Base-by-base conservation (phyloP, 2,888 invertebrate genomes). In the Corbicula japonica region DNA sequence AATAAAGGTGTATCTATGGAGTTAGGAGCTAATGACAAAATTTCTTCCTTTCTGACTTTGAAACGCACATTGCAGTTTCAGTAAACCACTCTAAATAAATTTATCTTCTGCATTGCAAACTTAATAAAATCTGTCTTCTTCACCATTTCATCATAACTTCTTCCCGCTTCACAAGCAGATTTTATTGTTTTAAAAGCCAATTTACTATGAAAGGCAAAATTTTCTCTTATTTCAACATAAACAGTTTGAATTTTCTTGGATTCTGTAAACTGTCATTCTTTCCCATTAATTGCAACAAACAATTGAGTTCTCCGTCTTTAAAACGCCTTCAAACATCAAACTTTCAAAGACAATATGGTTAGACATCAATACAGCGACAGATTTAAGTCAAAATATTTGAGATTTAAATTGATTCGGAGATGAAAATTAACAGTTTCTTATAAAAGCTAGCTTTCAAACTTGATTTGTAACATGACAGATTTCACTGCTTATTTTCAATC, bases 361-460 rank as follows among this genome's bases (percentile, higher is more conserved):
- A 44, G 52, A 72, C 62, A 62, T 62, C 71, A 72, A 61, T 62
- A 72, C 63, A 44, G 44, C 52, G 61, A 52, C 62, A 62, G 61
- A 72, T 72, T 72, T 62, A 75, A 69, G 69, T 75, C 75, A 69
- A 69, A 75, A 75, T 75, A 75, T 75, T 69, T 69, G 75, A 75
- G 75, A 69, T 75, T 75, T 52, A 75, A 75, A 75, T 69, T 61
- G 54, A 48, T 60, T 58, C 52, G 50, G 65, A 73, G 78, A 79
- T 74, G 74, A 70, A 79, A 79, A 74, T 74, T 74, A 56, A 74
- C 74, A 52, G 63, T 63, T 74, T 63, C 63, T 60, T 68, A 73
- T 65, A 63, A 70, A 73, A 58, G 41, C 54, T 15, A 63, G 62
- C 74, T 34, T 60, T 74, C 74, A 73, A 74, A 63, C 44, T 69